A percentile compares a stretch with the other conserved stretches of the same genome.
phyloP scores from a whole-genome alignment of 2,888 invertebrate species.

The Brachypterus glaber region DNA sequence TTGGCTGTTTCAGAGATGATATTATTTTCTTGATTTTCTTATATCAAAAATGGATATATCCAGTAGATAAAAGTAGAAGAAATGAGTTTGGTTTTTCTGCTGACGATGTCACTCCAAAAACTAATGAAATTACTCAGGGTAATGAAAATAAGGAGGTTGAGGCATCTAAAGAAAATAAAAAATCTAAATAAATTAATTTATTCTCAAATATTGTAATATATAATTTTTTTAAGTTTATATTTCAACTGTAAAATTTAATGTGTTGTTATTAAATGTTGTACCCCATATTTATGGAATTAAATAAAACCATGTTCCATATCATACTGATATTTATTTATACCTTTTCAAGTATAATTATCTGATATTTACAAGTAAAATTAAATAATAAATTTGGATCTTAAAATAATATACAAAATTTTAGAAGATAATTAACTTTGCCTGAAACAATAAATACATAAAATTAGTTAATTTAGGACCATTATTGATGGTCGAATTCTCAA shows the following conservation, averaged over 20 bases:
- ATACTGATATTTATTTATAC: no score
- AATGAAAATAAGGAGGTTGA: slow-evolving; percentile 1
- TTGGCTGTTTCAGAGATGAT: slow-evolving; percentile 98
- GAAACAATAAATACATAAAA: no score
- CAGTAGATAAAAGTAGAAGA: slow-evolving; percentile 85
- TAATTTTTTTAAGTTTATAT: neutral
- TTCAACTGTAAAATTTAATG: neutral
- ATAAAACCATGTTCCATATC: no score
- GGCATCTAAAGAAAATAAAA: slow-evolving; percentile 3
- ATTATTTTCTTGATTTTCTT: slow-evolving; percentile 98
- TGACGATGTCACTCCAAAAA: slow-evolving; percentile 42
- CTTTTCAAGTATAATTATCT: no score
- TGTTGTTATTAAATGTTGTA: slow-evolving; percentile 1
- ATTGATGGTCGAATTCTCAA: no score
- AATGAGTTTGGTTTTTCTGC: slow-evolving; percentile 99
- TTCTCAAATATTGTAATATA: neutral
- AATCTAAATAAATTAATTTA: slow-evolving; percentile 2
- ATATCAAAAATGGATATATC: slow-evolving; percentile 98
- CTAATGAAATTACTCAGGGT: slow-evolving; percentile 3
- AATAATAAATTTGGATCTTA: no score
- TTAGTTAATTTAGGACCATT: no score
- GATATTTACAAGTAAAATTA: no score
- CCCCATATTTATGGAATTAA: no score
- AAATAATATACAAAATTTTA: no score
- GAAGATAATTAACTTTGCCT: no score